These are phyloP conservation scores for Caenorhabditis sinica DNA, from an alignment of 2,888 invertebrate species.

Conservation along the genomic window DNA sequence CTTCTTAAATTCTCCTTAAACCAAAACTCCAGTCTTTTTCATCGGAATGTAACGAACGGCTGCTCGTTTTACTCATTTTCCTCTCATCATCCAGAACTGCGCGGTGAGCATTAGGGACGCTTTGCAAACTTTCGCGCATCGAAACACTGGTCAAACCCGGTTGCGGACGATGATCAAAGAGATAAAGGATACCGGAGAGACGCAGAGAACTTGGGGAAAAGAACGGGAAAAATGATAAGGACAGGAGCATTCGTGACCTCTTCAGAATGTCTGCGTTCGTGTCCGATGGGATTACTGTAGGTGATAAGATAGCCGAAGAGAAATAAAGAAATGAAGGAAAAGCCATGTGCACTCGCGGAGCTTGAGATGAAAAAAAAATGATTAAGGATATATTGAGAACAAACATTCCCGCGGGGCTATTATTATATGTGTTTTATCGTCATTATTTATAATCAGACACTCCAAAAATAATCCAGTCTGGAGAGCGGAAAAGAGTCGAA, in stretches of 20 bases:
- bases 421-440: constrained; percentile 34
- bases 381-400: constrained; percentile 12
- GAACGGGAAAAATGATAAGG: constrained; percentile 49
- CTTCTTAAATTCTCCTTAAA: no score
- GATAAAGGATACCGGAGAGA: constrained; percentile 19
- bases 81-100: constrained; percentile 17
- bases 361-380: constrained; percentile 18
- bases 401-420: constrained; percentile 25
- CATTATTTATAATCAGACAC: background rate
- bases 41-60: constrained; percentile 26
- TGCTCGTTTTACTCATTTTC: background rate
- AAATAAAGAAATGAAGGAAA: background rate
- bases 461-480: constrained; percentile 31
- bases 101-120: constrained; percentile 39
- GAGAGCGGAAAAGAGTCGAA: constrained; percentile 2
- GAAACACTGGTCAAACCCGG: constrained; percentile 57
- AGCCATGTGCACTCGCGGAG: constrained; percentile 15
- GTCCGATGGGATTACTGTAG: constrained; percentile 34
- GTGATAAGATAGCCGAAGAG: constrained; percentile 34
- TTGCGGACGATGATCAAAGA: background rate
- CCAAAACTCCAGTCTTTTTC: constrained; percentile 19
- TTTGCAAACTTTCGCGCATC: constrained; percentile 57
- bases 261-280: constrained; percentile 60
- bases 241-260: constrained; percentile 63
- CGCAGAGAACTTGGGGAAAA: constrained; percentile 2